Conservation (phyloP, 1,140 invertebrate genomes). For the Homalodisca vitripennis region DNA sequence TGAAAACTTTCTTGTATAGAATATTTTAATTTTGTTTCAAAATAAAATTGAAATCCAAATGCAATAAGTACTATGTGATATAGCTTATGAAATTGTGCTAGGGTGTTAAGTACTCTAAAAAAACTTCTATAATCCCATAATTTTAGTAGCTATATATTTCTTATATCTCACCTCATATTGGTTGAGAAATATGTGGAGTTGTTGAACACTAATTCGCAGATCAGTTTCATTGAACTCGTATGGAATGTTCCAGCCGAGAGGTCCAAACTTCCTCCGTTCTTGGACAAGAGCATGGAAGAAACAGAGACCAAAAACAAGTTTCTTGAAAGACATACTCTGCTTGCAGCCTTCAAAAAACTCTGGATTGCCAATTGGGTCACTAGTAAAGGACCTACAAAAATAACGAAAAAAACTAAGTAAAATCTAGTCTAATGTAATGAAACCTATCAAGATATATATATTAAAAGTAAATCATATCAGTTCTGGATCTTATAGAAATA, state of each 20-base stretch:
- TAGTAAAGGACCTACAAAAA: constrained; percentile 66
- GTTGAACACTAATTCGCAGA: constrained; percentile 81
- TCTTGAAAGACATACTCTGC: constrained; percentile 76
- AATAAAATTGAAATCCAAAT: no score
- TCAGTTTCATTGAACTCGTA: constrained; percentile 98
- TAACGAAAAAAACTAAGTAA: not conserved
- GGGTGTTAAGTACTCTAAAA: no score
- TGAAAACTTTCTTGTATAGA: no score
- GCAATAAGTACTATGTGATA: no score
- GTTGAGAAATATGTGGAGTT: constrained; percentile 87
- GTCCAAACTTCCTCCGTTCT: constrained; percentile 88
- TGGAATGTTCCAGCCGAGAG: constrained; percentile 92
- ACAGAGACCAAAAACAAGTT: constrained; percentile 84
- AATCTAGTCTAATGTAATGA: not conserved
- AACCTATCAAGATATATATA: not conserved
- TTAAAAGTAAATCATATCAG: not conserved
- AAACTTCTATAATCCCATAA: no score
- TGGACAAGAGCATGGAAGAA: constrained; percentile 95
- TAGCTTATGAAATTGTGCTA: no score
- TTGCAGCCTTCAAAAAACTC: constrained; percentile 87
- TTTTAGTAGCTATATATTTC: no score
- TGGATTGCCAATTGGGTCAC: constrained; percentile 81
- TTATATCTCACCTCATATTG: constrained; percentile 69
- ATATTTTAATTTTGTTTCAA: no score
- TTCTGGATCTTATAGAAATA: not conserved